phyloP scores from a whole-genome alignment of 1,140 invertebrate species.

The Cyrtorhinus lividipennis region DNA sequence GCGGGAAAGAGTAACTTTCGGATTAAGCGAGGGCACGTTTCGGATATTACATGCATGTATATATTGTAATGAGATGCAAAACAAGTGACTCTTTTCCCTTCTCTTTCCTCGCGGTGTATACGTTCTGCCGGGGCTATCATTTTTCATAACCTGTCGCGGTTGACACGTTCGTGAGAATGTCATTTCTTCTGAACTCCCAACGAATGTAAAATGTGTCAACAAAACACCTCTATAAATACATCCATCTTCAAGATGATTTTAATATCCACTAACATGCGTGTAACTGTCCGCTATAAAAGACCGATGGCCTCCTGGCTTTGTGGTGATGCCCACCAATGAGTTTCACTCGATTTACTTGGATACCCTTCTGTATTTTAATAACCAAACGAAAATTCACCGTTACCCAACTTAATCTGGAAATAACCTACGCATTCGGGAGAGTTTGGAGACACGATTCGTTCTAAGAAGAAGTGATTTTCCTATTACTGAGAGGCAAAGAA shows the following conservation, averaged over 20 bases:
- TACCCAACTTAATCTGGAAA: no score
- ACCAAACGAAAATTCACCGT: no score
- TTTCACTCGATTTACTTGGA: no score
- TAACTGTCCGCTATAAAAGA: not conserved
- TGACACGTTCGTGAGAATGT: not conserved
- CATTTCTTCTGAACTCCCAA: no score
- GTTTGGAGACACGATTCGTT: no score
- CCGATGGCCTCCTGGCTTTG: no score
- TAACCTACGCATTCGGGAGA: no score
- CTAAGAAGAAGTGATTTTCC: no score
- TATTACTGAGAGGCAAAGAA: no score
- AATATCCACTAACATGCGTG: no score
- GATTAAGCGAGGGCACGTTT: constrained; percentile 5
- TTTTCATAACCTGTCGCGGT: constrained; percentile 4
- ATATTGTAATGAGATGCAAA: constrained; percentile 8
- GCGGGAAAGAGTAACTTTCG: constrained; percentile 3
- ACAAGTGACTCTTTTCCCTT: not conserved
- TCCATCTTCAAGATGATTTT: not conserved
- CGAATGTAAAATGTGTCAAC: not conserved
- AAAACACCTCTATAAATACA: not conserved
- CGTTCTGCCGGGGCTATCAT: not conserved
- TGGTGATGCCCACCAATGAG: no score
- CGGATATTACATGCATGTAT: constrained; percentile 6
- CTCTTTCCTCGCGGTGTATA: not conserved
- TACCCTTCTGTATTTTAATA: no score